Conservation (phyloP, 2,888 invertebrate species). For the Hanleya hanleyi region DNA sequence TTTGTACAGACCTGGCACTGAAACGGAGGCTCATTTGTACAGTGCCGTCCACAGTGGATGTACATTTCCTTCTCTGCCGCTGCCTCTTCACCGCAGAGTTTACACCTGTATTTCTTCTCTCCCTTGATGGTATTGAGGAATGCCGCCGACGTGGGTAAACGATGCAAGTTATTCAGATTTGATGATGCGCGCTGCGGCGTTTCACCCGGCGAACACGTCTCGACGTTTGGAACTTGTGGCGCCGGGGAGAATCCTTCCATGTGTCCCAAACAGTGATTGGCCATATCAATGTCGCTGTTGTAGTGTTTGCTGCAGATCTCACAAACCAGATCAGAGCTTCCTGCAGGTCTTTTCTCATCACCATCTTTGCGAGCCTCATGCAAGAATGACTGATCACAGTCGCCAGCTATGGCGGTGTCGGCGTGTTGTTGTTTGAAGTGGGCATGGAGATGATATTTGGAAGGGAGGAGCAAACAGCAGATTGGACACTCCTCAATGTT, state of each 20-base stretch:
- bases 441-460: background rate
- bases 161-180: background rate
- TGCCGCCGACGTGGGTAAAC: background rate
- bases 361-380: no score
- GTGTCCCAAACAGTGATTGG: background rate
- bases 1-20: background rate
- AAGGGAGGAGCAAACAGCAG: background rate
- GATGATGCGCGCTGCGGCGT: background rate
- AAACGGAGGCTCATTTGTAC: background rate
- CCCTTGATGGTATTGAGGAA: background rate
- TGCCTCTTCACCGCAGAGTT: background rate
- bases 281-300: background rate
- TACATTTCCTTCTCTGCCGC: background rate
- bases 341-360: no score
- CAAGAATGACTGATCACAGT: no score
- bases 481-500: background rate
- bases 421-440: background rate
- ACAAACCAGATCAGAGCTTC: background rate
- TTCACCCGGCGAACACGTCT: background rate
- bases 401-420: no score
- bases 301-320: conserved; percentile 1
- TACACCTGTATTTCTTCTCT: background rate
- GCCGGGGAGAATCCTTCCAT: background rate
- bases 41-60: background rate
- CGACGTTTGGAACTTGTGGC: background rate